Conservation (phyloP, 1,140 invertebrate species). For the Brachionus calyciflorus region DNA sequence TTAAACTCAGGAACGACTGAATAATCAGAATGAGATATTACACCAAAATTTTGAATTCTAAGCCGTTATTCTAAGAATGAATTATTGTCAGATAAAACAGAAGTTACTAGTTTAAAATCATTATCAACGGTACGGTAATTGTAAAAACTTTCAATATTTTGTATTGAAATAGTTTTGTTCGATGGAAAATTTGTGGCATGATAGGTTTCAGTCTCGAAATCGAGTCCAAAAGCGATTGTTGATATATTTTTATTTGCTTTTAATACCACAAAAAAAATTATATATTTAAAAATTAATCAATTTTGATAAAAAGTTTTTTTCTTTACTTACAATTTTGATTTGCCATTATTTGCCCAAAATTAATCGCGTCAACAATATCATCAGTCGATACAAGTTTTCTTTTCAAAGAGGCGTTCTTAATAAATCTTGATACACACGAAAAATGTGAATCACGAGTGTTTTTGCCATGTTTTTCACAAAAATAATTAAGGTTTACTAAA, state of each 20-base stretch:
- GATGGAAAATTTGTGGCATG: not conserved
- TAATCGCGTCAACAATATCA: slow-evolving; percentile 12
- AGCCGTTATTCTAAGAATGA: not conserved
- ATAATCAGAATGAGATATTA: not conserved
- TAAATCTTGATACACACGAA: slow-evolving; percentile 13
- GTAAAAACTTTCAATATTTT: slow-evolving; percentile 16
- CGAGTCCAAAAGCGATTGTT: slow-evolving; percentile 2
- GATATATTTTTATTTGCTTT: not conserved
- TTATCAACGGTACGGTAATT: not conserved
- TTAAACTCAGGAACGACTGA: no score
- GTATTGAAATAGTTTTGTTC: not conserved
- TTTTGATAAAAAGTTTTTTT: not conserved
- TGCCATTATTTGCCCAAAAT: slow-evolving; percentile 2
- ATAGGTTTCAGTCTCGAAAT: not conserved
- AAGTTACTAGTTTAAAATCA: slow-evolving; percentile 14
- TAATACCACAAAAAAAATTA: no score
- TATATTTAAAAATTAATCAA: no score
- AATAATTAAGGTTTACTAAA: slow-evolving; percentile 19
- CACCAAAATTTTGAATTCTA: not conserved
- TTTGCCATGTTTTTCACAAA: slow-evolving; percentile 32
- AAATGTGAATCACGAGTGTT: slow-evolving; percentile 13
- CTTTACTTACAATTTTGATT: slow-evolving; percentile 16
- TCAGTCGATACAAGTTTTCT: not conserved
- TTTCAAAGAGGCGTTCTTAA: not conserved
- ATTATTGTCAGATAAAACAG: slow-evolving; percentile 13